A percentile compares a stretch with the other conserved stretches of the same genome.
phyloP scores from a whole-genome alignment of 1,140 invertebrate genomes.

The Scaptomyza pallida region DNA sequence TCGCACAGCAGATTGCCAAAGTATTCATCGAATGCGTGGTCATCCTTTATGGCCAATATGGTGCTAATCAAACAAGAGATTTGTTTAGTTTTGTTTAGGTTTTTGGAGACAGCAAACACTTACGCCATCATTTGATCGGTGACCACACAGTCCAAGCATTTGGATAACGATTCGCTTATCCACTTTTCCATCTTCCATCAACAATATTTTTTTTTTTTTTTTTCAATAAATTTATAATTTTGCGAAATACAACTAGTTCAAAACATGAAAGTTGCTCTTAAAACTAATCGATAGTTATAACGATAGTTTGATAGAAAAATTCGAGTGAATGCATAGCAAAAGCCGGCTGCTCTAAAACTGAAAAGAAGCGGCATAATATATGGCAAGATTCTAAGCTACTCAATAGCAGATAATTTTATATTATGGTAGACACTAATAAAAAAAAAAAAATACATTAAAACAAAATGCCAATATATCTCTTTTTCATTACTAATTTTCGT shows the following conservation, averaged over 20 bases:
- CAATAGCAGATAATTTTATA: no score
- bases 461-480: no score
- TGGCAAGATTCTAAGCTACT: no score
- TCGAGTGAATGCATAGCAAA: no score
- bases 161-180: conserved; percentile 70
- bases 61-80: conserved; percentile 86
- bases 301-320: neutral
- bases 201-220: no score
- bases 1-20: conserved; percentile 88
- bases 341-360: no score
- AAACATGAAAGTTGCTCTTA: no score
- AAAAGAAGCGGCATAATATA: no score
- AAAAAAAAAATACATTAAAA: no score
- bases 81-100: neutral
- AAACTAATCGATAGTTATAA: no score
- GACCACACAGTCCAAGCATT: conserved; percentile 87
- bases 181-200: conserved; percentile 70
- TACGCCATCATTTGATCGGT: conserved; percentile 88
- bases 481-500: no score
- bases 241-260: conserved; percentile 12
- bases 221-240: neutral
- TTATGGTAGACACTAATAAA: no score
- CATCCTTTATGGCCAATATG: conserved; percentile 87
- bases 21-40: conserved; percentile 89
- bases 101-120: conserved; percentile 39